These are phyloP conservation scores for Andrena fulva DNA, from an alignment of 2,888 invertebrate species.

Conservation along the genomic window DNA sequence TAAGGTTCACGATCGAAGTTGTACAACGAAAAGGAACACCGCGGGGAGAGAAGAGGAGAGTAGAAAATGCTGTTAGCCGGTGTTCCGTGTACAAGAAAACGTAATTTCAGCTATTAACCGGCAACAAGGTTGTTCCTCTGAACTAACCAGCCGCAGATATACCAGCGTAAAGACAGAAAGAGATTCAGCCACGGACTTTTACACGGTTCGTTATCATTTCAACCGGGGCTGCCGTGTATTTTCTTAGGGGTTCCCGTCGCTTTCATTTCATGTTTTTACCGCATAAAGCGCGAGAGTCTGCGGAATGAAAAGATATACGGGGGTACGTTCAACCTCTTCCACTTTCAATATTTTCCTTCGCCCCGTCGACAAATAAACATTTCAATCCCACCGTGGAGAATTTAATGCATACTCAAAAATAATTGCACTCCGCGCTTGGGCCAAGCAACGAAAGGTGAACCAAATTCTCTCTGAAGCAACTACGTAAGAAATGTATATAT, in stretches of 20 bases:
- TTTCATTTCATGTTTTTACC: constrained; percentile 43
- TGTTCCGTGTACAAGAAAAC: constrained; percentile 65
- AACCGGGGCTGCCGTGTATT: constrained; percentile 34
- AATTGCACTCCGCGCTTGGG: constrained; percentile 10
- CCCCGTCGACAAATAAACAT: background rate
- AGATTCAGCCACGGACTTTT: constrained; percentile 48
- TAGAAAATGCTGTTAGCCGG: constrained; percentile 64
- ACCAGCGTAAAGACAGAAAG: constrained; percentile 54
- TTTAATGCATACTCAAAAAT: background rate
- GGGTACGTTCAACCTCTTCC: constrained; percentile 2
- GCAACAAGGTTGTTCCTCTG: constrained; percentile 64
- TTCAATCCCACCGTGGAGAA: constrained; percentile 6
- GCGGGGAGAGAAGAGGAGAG: constrained; percentile 16
- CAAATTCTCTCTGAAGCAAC: too few relatives aligned
- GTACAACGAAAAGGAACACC: constrained; percentile 8
- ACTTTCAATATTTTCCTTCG: constrained; percentile 12
- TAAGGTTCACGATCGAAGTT: constrained; percentile 50
- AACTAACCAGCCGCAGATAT: constrained; percentile 58
- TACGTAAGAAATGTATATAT: background rate
- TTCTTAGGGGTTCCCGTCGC: constrained; percentile 42
- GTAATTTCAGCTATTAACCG: constrained; percentile 72
- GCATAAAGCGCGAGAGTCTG: constrained; percentile 27
- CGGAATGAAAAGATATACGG: constrained; percentile 29
- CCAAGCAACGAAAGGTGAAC: too few relatives aligned
- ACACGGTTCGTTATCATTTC: constrained; percentile 62